Conservation (phyloP, 2,888 invertebrate species). For the Tiliacea citrago region DNA sequence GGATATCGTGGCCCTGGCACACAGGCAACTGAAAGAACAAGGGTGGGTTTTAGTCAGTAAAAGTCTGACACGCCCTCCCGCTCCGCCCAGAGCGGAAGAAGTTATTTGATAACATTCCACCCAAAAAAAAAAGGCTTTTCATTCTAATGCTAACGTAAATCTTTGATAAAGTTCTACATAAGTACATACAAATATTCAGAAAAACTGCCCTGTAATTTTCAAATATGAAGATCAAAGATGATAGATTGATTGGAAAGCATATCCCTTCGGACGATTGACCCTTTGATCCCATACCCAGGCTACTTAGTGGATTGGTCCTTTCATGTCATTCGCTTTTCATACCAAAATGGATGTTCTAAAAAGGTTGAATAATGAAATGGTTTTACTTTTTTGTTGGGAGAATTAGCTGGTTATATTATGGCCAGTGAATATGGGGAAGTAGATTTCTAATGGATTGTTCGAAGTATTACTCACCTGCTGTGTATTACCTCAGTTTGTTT, state of each 20-base stretch:
- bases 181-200: conserved; percentile 32
- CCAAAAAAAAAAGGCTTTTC: too few species aligned
- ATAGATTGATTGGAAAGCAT: conserved; percentile 78
- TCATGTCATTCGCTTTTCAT: conserved; percentile 80
- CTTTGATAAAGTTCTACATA: conserved; percentile 30
- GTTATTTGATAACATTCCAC: too few species aligned
- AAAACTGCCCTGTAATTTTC: conserved; percentile 73
- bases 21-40: too few species aligned
- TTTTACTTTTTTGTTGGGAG: conserved; percentile 31
- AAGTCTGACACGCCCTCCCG: too few species aligned
- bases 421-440: neutral
- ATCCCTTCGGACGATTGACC: conserved; percentile 83
- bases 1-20: too few species aligned
- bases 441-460: conserved; percentile 16
- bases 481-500: neutral
- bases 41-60: too few species aligned
- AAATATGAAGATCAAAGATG: conserved; percentile 81
- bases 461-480: neutral
- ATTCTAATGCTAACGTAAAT: conserved; percentile 9
- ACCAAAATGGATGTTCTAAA: conserved; percentile 65
- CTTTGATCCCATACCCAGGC: conserved; percentile 77
- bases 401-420: conserved; percentile 34
- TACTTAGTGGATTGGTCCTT: conserved; percentile 87
- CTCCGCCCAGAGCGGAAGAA: too few species aligned
- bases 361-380: conserved; percentile 59